These are phyloP conservation scores for Strigamia maritima DNA, from an alignment of 2,888 invertebrate genomes.

Conservation along the genomic window DNA sequence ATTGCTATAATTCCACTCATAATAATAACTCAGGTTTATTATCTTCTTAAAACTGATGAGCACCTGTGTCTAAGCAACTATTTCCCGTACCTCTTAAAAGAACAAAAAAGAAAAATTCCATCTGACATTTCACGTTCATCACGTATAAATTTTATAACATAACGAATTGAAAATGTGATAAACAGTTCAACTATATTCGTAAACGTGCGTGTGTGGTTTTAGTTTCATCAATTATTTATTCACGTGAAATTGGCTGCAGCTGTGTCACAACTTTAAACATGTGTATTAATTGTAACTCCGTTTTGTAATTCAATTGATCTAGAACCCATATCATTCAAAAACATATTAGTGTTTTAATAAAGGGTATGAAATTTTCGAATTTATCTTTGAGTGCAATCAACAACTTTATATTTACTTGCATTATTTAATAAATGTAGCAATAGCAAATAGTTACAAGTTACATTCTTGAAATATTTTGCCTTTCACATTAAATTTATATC, in stretches of 20 bases:
- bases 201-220: not conserved
- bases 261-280: not conserved
- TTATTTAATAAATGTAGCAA: not conserved
- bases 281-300: not conserved
- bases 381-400: not conserved
- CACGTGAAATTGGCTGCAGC: not conserved
- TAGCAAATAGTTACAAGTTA: not conserved
- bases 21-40: not conserved
- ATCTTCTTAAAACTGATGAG: conserved; percentile 20
- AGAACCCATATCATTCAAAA: not conserved
- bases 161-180: not conserved
- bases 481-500: not conserved
- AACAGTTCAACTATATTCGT: conserved; percentile 3
- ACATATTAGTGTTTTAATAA: not conserved
- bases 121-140: not conserved
- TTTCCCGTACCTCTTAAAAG: not conserved
- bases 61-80: not conserved
- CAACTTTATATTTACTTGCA: not conserved
- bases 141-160: not conserved
- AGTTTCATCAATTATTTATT: not conserved
- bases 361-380: not conserved
- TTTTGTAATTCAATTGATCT: not conserved
- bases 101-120: not conserved
- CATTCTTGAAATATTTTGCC: conserved; percentile 9
- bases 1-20: conserved; percentile 12